Percentiles rank a stretch among this genome's conserved stretches.
phyloP scores from a whole-genome alignment of 2,888 invertebrate genomes.

The Agonopterix alstromeriana region DNA sequence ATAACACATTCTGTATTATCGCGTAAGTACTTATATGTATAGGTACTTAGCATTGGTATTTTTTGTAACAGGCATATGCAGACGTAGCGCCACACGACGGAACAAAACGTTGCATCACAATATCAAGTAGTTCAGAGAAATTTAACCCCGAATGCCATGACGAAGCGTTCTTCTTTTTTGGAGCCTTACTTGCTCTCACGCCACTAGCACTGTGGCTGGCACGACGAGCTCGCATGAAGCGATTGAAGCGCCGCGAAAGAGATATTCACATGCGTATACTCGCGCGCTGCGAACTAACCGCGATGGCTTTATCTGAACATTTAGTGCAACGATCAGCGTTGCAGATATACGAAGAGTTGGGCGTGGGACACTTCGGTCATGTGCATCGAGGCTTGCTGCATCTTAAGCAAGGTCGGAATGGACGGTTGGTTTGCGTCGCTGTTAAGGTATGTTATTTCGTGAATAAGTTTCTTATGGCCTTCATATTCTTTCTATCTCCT shows the following conservation, averaged over 20 bases:
- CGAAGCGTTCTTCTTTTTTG: conserved; percentile 3
- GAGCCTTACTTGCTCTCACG: conserved; percentile 66
- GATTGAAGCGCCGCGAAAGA: conserved; percentile 16
- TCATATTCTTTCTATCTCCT: too few species aligned
- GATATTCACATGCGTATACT: conserved; percentile 20
- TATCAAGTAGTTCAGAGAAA: conserved; percentile 35
- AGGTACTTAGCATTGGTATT: too few species aligned
- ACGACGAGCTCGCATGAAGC: conserved; percentile 72
- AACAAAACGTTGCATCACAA: conserved; percentile 4
- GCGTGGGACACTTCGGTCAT: conserved; percentile 44
- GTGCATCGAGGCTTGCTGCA: conserved; percentile 39
- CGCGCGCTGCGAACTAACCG: conserved; percentile 22
- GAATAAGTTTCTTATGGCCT: too few species aligned
- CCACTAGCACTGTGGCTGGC: conserved; percentile 72
- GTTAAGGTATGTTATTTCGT: conserved; percentile 31
- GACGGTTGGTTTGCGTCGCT: conserved; percentile 9
- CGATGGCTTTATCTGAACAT: conserved; percentile 18
- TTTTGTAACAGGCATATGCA: not conserved
- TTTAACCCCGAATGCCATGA: conserved; percentile 81
- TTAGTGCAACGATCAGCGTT: conserved; percentile 29
- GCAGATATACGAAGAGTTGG: conserved; percentile 33
- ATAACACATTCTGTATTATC: too few species aligned
- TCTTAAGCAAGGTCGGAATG: conserved; percentile 15
- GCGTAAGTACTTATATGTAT: too few species aligned
- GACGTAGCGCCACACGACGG: conserved; percentile 15